phyloP scores from a whole-genome alignment of 2,797 vertebrate species.

The Bovichtus diacanthus region DNA sequence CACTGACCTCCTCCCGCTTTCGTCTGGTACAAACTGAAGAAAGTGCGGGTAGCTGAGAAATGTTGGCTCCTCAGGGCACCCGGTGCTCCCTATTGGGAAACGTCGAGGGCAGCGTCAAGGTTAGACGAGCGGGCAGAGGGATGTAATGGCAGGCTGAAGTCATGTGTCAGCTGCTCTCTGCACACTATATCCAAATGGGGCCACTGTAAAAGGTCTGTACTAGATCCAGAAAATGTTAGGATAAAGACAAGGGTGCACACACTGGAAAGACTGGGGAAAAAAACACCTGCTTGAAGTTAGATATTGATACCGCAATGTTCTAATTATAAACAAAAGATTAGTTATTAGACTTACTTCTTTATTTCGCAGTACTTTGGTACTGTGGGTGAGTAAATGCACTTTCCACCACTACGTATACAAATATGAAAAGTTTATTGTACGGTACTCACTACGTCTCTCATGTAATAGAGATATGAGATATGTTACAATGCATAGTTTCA shows the following conservation, averaged over 20 bases:
- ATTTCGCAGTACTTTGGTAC: too few relatives aligned
- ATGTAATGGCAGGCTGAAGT: constrained; percentile 48
- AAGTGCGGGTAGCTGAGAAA: constrained; percentile 32
- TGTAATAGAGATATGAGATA: neutral
- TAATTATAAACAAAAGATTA: neutral
- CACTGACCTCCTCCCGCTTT: neutral
- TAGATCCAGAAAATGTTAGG: constrained; percentile 10
- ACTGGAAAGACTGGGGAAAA: too few relatives aligned
- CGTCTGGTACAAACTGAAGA: constrained; percentile 15
- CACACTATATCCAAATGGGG: constrained; percentile 22
- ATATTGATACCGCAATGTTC: neutral
- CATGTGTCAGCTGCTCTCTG: constrained; percentile 63
- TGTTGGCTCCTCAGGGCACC: constrained; percentile 26
- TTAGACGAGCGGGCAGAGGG: constrained; percentile 36
- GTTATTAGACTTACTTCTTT: too few relatives aligned
- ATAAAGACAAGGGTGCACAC: neutral
- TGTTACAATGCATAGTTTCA: neutral
- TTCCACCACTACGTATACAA: neutral
- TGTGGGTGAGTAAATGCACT: neutral
- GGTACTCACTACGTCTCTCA: neutral
- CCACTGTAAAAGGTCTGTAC: constrained; percentile 13
- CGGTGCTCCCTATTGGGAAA: constrained; percentile 31
- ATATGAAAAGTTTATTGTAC: neutral
- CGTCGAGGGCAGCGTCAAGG: constrained; percentile 56
- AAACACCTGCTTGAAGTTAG: neutral